These are phyloP conservation scores for Macrophya annulata DNA, from an alignment of 2,888 invertebrate genomes.

Conservation along the genomic window DNA sequence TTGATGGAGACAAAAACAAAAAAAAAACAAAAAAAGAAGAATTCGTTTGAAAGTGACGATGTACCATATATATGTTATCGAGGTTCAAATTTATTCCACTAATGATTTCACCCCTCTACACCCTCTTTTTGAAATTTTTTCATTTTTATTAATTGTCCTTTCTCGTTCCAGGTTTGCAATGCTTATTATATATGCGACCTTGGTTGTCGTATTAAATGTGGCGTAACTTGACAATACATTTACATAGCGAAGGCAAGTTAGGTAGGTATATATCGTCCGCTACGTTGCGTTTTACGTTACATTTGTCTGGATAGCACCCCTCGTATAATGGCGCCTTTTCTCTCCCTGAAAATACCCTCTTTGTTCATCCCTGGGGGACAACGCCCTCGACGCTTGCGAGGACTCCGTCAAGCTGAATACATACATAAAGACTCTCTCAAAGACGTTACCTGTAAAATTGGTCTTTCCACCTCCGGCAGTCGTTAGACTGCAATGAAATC, in stretches of 20 bases:
- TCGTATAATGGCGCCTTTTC: slow-evolving; percentile 9
- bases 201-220: slow-evolving; percentile 32
- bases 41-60: not conserved
- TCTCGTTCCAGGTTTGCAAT: not conserved
- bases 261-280: slow-evolving; percentile 9
- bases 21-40: too few species aligned
- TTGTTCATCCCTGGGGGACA: slow-evolving; percentile 22
- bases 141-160: not conserved
- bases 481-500: slow-evolving; percentile 32
- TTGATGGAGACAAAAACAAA: not conserved
- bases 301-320: slow-evolving; percentile 34
- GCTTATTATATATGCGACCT: slow-evolving; percentile 35
- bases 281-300: slow-evolving; percentile 49
- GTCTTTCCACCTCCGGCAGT: slow-evolving; percentile 1
- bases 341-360: not conserved
- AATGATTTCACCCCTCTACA: not conserved
- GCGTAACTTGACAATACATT: slow-evolving; percentile 33
- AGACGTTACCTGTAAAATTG: slow-evolving; percentile 41
- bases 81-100: not conserved
- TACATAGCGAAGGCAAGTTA: not conserved
- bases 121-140: not conserved
- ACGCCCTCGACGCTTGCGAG: slow-evolving; percentile 1
- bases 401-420: not conserved
- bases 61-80: not conserved
- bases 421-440: not conserved